Evolutionary conservation across 2,888 invertebrate genomes (phyloP).

Genomic region (Drosophila engyochracea): DNA sequence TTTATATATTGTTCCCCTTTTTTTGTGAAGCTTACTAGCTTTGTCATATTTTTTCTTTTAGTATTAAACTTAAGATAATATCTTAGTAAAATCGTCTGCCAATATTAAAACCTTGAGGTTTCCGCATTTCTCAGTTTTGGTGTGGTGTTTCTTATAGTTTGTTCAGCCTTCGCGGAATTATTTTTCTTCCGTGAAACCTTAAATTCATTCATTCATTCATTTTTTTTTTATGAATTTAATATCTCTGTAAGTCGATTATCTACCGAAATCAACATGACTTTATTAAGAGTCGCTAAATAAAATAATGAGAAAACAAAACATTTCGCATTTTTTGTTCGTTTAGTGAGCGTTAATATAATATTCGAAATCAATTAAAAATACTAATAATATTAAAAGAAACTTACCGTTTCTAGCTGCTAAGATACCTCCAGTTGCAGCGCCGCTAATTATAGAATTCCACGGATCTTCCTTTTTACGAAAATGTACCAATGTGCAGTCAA

Average conservation of each 20-base stretch:
- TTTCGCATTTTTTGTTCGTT: not conserved
- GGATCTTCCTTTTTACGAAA: slow-evolving; percentile 98
- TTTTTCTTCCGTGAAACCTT: not conserved
- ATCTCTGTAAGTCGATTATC: not conserved
- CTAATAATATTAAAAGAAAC: not conserved
- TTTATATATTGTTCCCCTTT: not conserved
- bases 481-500: slow-evolving; percentile 98
- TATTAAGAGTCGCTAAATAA: not conserved
- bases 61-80: not conserved
- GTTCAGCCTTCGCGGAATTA: no score
- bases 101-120: not conserved
- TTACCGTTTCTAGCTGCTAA: slow-evolving; percentile 97
- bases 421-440: slow-evolving; percentile 98
- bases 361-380: not conserved
- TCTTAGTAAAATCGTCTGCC: not conserved
- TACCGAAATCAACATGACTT: not conserved
- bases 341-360: not conserved
- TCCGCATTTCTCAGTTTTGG: not conserved
- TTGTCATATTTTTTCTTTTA: not conserved
- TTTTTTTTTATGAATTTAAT: not conserved
- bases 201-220: no score
- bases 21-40: not conserved
- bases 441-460: slow-evolving; percentile 98
- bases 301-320: not conserved
- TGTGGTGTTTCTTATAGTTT: not conserved